Evolutionary conservation across 2,113 vertebrate genomes (phyloP).

Genomic region (Nanorana parkeri): DNA sequence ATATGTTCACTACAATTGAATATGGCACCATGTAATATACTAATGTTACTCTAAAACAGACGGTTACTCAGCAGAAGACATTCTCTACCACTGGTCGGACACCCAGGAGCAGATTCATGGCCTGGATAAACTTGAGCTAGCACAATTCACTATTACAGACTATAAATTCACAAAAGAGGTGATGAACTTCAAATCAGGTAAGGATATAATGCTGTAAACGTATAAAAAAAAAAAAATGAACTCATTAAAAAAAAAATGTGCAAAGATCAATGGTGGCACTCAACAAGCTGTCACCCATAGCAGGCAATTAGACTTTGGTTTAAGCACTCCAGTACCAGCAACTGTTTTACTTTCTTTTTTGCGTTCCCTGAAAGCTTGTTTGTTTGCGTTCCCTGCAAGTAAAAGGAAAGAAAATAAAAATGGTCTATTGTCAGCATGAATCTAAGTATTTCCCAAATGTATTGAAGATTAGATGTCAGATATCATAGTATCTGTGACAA

Average conservation of each 20-base stretch:
- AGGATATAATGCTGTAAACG: constrained; percentile 25
- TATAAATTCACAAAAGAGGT: constrained; percentile 91
- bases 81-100: constrained; percentile 95
- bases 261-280: too few species aligned
- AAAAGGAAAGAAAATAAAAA: too few species aligned
- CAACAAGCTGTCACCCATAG: not conserved
- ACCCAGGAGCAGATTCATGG: constrained; percentile 93
- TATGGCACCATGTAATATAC: not conserved
- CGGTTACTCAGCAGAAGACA: constrained; percentile 96
- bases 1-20: not conserved
- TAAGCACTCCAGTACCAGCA: not conserved
- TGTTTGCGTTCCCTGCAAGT: too few species aligned
- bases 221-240: too few species aligned
- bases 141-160: constrained; percentile 95
- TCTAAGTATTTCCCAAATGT: too few species aligned
- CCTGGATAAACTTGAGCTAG: constrained; percentile 92
- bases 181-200: constrained; percentile 96
- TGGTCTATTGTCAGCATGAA: too few species aligned
- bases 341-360: too few species aligned
- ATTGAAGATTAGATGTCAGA: too few species aligned
- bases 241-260: too few species aligned
- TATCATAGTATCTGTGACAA: too few species aligned
- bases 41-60: constrained; percentile 70
- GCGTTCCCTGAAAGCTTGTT: too few species aligned
- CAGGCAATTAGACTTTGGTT: not conserved